Base-by-base conservation (phyloP, 2,113 vertebrate species). In the Cranoglanis bouderius region DNA sequence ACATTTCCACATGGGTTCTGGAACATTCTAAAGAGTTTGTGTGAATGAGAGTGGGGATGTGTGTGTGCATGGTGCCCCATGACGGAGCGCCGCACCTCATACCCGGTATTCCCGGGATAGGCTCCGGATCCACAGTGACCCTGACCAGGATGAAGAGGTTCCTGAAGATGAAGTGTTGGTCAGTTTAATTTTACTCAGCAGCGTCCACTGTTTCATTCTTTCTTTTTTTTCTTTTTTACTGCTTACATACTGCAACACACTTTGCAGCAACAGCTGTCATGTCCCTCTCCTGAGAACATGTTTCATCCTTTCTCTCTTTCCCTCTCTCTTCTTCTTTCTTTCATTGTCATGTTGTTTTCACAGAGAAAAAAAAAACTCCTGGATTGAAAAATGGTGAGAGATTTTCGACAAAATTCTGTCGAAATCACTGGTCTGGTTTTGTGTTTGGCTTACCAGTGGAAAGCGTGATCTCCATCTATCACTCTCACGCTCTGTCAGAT, bases 221-320 rank as follows among this genome's bases (percentile, higher is more conserved):
- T 40, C 8, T 46, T 46, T 9, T 40, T 24, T 12, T 49, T 51
- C n/a, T 57, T 82, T 40, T 40, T 40, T 26, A 38, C 19, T 26
- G 65, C 32, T 72, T 67, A 53, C 46, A 38, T 21, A 65, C 86
- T 24, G 19, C 57, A 82, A 32, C 77, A 87, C 65, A 81, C 53
- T 59, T 82, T 82, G 21, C 81, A 40, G 53, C 81, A 82, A 82
- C 81, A 82, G 81, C 81, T 82, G 81, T 18, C 65, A 19, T 61
- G 21, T 89, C 49, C 16, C 51, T 77, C 29, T 82, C 80, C 32
- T 82, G 81, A 82, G 51, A 82, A 59, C 59, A 82, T 8, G 32
- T n/a, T 75, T 87, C 29, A 67, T 38, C 49, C 43, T 78, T 51
- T 90, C 57, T 70, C 19, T 87, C 38, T 65, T 6, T 14, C 70